Conservation (phyloP, 2,797 vertebrate genomes). For the Sebastes iracundus region DNA sequence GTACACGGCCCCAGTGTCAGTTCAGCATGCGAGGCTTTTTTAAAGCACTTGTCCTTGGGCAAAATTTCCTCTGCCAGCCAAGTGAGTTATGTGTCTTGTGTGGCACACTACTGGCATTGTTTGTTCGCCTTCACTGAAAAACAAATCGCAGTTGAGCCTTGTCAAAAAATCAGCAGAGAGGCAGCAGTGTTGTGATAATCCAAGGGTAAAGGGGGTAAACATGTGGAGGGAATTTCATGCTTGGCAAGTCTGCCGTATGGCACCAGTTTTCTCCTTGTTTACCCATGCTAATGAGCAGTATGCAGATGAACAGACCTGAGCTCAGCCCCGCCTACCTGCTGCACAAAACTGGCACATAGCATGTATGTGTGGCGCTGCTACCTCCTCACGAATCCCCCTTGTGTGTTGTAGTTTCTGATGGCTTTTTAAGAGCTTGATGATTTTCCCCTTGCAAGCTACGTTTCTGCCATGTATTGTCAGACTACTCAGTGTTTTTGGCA, state of each 20-base stretch:
- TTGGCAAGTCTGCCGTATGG: constrained; percentile 77
- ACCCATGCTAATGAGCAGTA: constrained; percentile 81
- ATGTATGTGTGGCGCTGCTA: constrained; percentile 16
- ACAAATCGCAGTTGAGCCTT: constrained; percentile 47
- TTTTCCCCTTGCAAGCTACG: not conserved
- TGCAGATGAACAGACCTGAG: constrained; percentile 76
- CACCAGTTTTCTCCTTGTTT: constrained; percentile 75
- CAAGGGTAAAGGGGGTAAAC: constrained; percentile 81
- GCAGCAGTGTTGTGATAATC: constrained; percentile 63
- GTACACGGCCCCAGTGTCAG: constrained; percentile 20
- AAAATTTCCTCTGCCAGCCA: constrained; percentile 19
- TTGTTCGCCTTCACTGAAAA: constrained; percentile 45
- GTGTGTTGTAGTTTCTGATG: constrained; percentile 47
- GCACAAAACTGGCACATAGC: constrained; percentile 37
- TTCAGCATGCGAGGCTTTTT: constrained; percentile 29
- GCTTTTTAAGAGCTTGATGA: constrained; percentile 34
- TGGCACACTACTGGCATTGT: constrained; percentile 33
- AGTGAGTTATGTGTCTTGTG: constrained; percentile 37
- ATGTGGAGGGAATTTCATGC: constrained; percentile 81
- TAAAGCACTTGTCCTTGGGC: constrained; percentile 50
- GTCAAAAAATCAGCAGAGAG: constrained; percentile 57
- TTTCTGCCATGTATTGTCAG: constrained; percentile 16
- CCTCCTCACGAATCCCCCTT: not conserved
- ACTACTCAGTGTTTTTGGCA: constrained; percentile 15
- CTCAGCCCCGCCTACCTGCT: constrained; percentile 38